Evolutionary conservation across 2,888 invertebrate species (phyloP).

Genomic region (Mythimna lalbum): DNA sequence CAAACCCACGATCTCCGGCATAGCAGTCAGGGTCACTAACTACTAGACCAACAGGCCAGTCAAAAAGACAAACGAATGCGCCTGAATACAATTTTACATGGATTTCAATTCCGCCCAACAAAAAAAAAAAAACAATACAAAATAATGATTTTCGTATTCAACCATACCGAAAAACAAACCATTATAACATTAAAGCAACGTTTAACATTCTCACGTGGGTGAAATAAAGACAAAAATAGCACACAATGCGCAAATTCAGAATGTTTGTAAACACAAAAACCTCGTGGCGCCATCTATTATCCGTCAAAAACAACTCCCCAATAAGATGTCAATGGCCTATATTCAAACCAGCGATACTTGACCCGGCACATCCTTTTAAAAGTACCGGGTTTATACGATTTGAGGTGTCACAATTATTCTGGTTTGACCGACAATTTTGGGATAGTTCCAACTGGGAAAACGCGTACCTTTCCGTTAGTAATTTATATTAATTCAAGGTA

Average conservation of each 20-base stretch:
- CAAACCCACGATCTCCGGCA: too few species aligned
- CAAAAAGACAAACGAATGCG: too few species aligned
- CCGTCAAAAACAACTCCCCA: constrained; percentile 21
- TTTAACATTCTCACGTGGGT: constrained; percentile 19
- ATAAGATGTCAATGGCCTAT: constrained; percentile 63
- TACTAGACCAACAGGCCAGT: too few species aligned
- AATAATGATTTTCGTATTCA: constrained; percentile 1
- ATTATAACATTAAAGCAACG: constrained; percentile 9
- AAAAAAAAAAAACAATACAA: neutral
- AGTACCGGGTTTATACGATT: neutral
- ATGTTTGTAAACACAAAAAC: constrained; percentile 64
- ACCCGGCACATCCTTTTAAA: constrained; percentile 15
- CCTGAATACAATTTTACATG: too few species aligned
- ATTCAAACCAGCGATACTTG: constrained; percentile 42
- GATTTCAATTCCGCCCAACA: too few species aligned
- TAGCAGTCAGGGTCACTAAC: too few species aligned
- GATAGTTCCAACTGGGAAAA: constrained; percentile 59
- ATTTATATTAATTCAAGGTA: constrained; percentile 57
- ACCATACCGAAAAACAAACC: constrained; percentile 25
- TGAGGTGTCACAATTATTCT: constrained; percentile 25
- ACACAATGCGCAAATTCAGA: constrained; percentile 43
- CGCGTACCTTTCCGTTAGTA: constrained; percentile 22
- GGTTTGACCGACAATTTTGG: constrained; percentile 52
- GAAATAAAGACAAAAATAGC: constrained; percentile 45
- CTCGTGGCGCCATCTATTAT: constrained; percentile 66